Percentiles rank a stretch among this genome's conserved stretches.
Conservation (phyloP, 1,140 invertebrate genomes). For the Aricia agestis region DNA sequence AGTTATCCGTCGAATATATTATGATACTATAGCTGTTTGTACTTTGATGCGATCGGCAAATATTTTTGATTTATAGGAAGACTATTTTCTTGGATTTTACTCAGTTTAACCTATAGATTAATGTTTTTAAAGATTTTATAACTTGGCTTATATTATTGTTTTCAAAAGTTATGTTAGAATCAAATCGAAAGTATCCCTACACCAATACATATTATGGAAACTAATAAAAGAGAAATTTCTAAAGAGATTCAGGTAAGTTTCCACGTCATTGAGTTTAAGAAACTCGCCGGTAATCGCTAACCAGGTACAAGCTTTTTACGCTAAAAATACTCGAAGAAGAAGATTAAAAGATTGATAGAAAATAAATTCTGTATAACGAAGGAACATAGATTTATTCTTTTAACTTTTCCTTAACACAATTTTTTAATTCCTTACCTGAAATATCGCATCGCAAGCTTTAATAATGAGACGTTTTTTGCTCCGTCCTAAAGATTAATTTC, state of each 20-base stretch:
- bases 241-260: background rate
- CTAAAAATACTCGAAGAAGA: slow-evolving; percentile 1
- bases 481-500: background rate
- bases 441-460: background rate
- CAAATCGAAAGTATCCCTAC: too few species aligned
- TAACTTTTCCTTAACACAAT: background rate
- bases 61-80: slow-evolving; percentile 8
- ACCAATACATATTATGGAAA: too few species aligned
- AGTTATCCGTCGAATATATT: slow-evolving; percentile 20
- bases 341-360: slow-evolving; percentile 3
- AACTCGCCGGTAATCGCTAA: background rate
- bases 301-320: background rate
- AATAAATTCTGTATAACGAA: background rate
- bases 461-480: background rate
- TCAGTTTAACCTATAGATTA: too few species aligned
- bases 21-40: slow-evolving; percentile 20
- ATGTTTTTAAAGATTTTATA: too few species aligned
- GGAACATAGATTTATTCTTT: slow-evolving; percentile 1
- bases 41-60: slow-evolving; percentile 18
- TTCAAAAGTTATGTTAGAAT: too few species aligned
- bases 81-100: too few species aligned
- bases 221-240: background rate
- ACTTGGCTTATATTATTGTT: too few species aligned
- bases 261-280: background rate
- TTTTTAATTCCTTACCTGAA: background rate